Conservation (phyloP, 2,113 vertebrate genomes). For the Donacobius atricapilla region DNA sequence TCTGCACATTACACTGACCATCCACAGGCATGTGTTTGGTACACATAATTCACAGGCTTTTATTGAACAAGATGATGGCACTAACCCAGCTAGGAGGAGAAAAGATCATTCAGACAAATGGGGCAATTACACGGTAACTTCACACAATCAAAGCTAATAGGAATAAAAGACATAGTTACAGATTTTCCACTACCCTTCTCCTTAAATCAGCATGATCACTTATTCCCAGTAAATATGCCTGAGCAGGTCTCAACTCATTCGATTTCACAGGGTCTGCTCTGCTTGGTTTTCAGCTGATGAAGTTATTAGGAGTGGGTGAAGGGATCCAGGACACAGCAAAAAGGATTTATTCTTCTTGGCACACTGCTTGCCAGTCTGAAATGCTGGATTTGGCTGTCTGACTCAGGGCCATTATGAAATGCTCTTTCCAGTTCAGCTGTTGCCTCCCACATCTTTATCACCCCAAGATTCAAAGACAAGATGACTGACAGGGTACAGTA, state of each 20-base stretch:
- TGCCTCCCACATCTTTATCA: slow-evolving; percentile 56
- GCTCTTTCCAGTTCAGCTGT: slow-evolving; percentile 55
- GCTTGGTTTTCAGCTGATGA: slow-evolving; percentile 34
- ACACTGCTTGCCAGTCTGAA: slow-evolving; percentile 25
- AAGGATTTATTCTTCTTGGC: slow-evolving; percentile 47
- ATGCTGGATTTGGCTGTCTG: slow-evolving; percentile 53
- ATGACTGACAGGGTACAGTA: slow-evolving; percentile 28
- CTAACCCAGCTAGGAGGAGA: neutral
- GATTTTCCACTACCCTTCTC: slow-evolving; percentile 28
- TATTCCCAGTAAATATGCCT: neutral
- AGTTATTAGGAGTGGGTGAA: slow-evolving; percentile 40
- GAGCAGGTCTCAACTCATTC: slow-evolving; percentile 39
- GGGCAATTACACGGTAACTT: slow-evolving; percentile 48
- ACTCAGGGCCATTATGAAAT: slow-evolving; percentile 60
- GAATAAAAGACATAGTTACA: slow-evolving; percentile 37
- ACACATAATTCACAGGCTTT: neutral
- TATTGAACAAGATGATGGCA: slow-evolving; percentile 13
- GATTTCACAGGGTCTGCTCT: slow-evolving; percentile 16
- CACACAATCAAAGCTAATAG: slow-evolving; percentile 46
- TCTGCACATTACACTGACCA: neutral
- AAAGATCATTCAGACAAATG: slow-evolving; percentile 49
- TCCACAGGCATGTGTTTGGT: neutral
- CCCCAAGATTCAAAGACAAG: slow-evolving; percentile 24
- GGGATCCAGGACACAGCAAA: slow-evolving; percentile 46
- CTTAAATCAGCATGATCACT: slow-evolving; percentile 43